Base-by-base conservation (phyloP, 2,888 invertebrate species). In the Xestia c-nigrum region DNA sequence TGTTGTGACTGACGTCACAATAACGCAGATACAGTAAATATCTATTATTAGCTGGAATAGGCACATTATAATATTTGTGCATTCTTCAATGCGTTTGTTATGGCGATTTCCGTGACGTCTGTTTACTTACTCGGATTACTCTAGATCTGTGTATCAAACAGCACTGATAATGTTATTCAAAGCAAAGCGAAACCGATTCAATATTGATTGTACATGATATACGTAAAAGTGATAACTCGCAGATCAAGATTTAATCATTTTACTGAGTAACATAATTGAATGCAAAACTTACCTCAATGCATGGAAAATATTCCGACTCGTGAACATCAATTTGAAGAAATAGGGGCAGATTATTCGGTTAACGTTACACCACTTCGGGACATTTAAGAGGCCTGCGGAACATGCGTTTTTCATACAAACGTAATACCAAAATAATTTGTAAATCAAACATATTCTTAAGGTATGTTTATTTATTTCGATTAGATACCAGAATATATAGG, bases 251-350 rank as follows among this genome's bases (percentile, higher is more conserved):
- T 64, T 19, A 50, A 43, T 66, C 0, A 21, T 50, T 47, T 71
- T 38, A 5, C 50, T 24, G n/a, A 14, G 43, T n/a, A n/a, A 21
- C 16, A 38, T 21, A 21, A 24, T 73, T 31, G 16, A 24, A 47
- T 10, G n/a, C 63, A 69, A 47, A 31, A 31, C 31, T 31, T 31
- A n/a, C 4, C 14, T 7, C 21, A 40, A 38, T 38, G 43, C n/a
- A 74, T 46, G 46, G 9, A 59, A 59, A 50, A 74, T 65, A 46
- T 47, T 64, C 5, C 7, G 3, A 19, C 5, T 46, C 69, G 55
- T 52, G 61, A 52, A 81, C 67, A 52, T 67, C 24, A 50, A 76
- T 76, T 61, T 24, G 7, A 14, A n/a, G 43, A 55, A 76, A 80
- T 82, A 74, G 31, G 71, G 63, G 61, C 55, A 71, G 43, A 38